A percentile compares a stretch with the other conserved stretches of the same genome.
Evolutionary conservation across 2,113 vertebrate species (phyloP).

Genomic region (Sula dactylatra): DNA sequence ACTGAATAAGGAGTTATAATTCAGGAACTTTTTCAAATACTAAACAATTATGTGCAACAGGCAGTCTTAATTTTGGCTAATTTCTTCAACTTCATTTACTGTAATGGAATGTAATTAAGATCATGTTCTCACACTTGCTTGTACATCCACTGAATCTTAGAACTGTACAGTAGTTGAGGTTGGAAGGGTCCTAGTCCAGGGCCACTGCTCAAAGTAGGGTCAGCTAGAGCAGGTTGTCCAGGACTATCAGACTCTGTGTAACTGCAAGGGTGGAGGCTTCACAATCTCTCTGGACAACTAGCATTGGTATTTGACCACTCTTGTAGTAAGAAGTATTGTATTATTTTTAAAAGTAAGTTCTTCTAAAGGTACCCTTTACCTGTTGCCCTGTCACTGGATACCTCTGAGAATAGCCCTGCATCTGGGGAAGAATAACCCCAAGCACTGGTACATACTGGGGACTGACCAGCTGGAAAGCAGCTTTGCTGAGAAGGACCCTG

Average conservation of each 20-base stretch:
- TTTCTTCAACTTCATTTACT: not conserved
- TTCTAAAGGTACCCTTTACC: not conserved
- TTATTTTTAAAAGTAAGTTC: not conserved
- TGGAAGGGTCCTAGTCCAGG: not conserved
- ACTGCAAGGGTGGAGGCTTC: not conserved
- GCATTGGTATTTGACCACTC: not conserved
- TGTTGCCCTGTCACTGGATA: not conserved
- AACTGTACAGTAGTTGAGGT: not conserved
- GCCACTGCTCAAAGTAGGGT: not conserved
- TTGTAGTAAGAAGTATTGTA: not conserved
- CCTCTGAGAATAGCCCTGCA: not conserved
- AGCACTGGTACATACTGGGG: not conserved
- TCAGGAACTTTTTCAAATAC: not conserved
- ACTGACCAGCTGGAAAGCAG: not conserved
- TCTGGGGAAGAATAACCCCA: not conserved
- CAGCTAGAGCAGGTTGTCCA: not conserved
- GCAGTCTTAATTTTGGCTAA: not conserved
- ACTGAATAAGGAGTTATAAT: not conserved
- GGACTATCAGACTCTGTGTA: not conserved
- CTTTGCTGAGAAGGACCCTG: not conserved
- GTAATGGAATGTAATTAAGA: not conserved
- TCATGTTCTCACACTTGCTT: not conserved
- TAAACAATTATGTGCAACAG: not conserved
- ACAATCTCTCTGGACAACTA: not conserved
- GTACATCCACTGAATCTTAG: not conserved